Evolutionary conservation across 2,797 vertebrate species (phyloP), one percentile per base, ranked within the genome.

Genomic region (Odontamblyopus lacepedii): DNA sequence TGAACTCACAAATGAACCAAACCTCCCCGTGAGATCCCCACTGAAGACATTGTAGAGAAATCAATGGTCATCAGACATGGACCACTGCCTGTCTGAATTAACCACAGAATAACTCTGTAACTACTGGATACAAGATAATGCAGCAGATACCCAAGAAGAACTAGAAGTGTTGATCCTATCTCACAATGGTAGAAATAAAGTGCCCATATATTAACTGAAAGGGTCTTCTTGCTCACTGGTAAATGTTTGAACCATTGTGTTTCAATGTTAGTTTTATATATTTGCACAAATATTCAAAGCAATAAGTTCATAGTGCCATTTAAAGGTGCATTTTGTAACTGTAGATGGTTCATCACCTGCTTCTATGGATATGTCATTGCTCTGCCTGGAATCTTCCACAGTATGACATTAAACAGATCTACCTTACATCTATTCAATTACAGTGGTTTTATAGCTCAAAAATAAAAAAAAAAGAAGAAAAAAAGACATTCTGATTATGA

Each of bases 31-130:
- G 74, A 78, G 62, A 73, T 60, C 41, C 64, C 74, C 32, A 12
- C 27, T 26, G 7, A 82, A 76, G 55, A 72, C 48, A 60, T 71
- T 74, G 72, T 44, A 76, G 63, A 77, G 62, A 73, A 89, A 88
- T 91, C 83, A 71, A 86, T 89, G 80, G 62, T 76, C 74, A 81
- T 79, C 69, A 71, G 77, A 67, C 69, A 30, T 23, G 35, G 48
- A 59, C 62, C 5, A 35, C 50, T 69, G 27, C 50, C 41, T 26
- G 7, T 35, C 18, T 63, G 35, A 19, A 79, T 88, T 67, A 75
- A 67, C 81, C 69, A 75, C 44, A 48, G 35, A 66, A 67, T 12
- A 26, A 74, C 35, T 83, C 15, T 76, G 75, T 70, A 85, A 84
- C 29, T 15, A 60, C n/a, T 30, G 51, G 68, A 71, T 67, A 59